Percentiles rank a stretch among this genome's conserved stretches.
Conservation (phyloP, 2,888 invertebrate species). For the Calephelis perditalis region DNA sequence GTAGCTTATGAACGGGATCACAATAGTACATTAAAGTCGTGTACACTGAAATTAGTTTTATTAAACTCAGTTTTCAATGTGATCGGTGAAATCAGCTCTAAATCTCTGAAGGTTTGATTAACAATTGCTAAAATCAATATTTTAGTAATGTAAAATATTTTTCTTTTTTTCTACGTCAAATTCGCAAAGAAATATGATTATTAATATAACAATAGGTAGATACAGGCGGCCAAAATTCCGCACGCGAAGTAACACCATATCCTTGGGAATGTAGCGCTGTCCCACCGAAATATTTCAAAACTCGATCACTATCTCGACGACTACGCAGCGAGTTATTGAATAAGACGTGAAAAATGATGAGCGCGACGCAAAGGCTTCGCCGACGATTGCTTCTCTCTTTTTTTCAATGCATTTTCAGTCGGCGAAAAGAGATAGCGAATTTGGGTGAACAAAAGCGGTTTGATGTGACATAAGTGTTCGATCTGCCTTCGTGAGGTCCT, state of each 20-base stretch:
- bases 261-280: conserved; percentile 70
- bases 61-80: no score
- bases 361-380: conserved; percentile 61
- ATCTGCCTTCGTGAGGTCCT: conserved; percentile 56
- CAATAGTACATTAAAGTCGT: no score
- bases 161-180: neutral
- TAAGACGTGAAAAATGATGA: conserved; percentile 78
- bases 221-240: conserved; percentile 53
- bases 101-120: no score
- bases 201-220: conserved; percentile 28
- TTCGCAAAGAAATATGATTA: conserved; percentile 22
- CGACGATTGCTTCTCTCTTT: conserved; percentile 55
- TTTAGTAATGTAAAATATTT: no score
- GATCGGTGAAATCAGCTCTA: no score
- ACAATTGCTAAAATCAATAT: no score
- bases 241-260: conserved; percentile 77
- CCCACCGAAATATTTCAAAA: conserved; percentile 74
- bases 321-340: conserved; percentile 75
- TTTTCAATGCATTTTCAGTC: conserved; percentile 33
- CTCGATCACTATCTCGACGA: conserved; percentile 73
- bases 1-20: no score
- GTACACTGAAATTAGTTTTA: no score
- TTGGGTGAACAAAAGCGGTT: conserved; percentile 64
- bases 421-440: conserved; percentile 52
- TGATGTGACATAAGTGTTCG: conserved; percentile 55